Percentiles rank a stretch among this genome's conserved stretches.
phyloP scores from a whole-genome alignment of 2,888 invertebrate genomes.

The Enchytraeus crypticus region DNA sequence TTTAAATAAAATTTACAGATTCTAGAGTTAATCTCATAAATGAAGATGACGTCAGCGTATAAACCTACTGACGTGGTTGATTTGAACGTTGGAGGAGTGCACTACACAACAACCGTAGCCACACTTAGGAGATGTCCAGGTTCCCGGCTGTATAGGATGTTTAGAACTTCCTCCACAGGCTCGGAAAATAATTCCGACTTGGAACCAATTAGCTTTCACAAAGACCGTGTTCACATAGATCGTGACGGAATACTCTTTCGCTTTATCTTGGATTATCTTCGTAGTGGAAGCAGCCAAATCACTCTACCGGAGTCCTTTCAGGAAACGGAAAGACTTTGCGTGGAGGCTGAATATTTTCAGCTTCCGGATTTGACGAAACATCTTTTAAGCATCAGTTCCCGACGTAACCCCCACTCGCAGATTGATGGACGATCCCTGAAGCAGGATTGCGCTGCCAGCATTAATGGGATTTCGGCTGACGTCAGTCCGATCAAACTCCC shows the following conservation, averaged over 20 bases:
- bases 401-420: not conserved
- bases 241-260: slow-evolving; percentile 94
- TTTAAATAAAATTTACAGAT: no score
- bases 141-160: slow-evolving; percentile 68
- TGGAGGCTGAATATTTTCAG: slow-evolving; percentile 57
- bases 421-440: not conserved
- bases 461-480: not conserved
- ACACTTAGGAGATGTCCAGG: slow-evolving; percentile 72
- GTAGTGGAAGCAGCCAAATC: slow-evolving; percentile 72
- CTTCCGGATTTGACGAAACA: slow-evolving; percentile 61
- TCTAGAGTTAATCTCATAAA: no score
- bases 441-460: not conserved
- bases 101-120: slow-evolving; percentile 77
- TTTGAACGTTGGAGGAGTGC: slow-evolving; percentile 92
- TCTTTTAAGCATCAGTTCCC: not conserved
- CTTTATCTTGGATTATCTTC: slow-evolving; percentile 88
- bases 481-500: slow-evolving; percentile 6
- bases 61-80: slow-evolving; percentile 59
- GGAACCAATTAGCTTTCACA: slow-evolving; percentile 22
- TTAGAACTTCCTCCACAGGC: slow-evolving; percentile 42
- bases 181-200: not conserved
- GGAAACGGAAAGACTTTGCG: slow-evolving; percentile 53
- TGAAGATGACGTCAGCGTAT: not conserved
- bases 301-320: slow-evolving; percentile 89
- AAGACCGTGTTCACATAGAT: slow-evolving; percentile 69